phyloP scores from a whole-genome alignment of 1,140 invertebrate genomes.

The Macrostomum lignano region DNA sequence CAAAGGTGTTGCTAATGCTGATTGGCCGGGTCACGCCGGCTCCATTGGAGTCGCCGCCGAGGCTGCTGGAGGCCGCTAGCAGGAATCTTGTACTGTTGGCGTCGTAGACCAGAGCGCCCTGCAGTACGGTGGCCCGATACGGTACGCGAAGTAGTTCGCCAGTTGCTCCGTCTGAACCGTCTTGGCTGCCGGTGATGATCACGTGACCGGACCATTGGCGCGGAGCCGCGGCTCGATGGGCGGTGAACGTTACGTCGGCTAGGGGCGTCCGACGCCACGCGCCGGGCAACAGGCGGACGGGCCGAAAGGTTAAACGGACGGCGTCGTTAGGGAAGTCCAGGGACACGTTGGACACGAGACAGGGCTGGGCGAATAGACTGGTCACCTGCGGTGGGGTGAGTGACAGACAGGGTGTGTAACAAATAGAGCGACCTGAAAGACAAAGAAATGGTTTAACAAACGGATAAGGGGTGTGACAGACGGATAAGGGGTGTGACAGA shows the following conservation, averaged over 20 bases:
- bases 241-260: slow-evolving; percentile 43
- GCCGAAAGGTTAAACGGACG: slow-evolving; percentile 29
- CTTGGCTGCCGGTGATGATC: slow-evolving; percentile 35
- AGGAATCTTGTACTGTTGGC: slow-evolving; percentile 26
- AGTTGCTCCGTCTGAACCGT: too few relatives aligned
- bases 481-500: too few relatives aligned
- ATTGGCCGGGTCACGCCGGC: slow-evolving; percentile 30
- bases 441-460: too few relatives aligned
- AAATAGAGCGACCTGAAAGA: too few relatives aligned
- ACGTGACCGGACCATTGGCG: slow-evolving; percentile 35
- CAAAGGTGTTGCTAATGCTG: slow-evolving; percentile 40
- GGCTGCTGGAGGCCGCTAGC: too few relatives aligned
- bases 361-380: background rate
- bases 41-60: slow-evolving; percentile 12
- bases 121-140: slow-evolving; percentile 27
- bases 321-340: slow-evolving; percentile 28
- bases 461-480: too few relatives aligned
- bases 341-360: slow-evolving; percentile 21
- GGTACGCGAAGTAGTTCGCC: slow-evolving; percentile 30
- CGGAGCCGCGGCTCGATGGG: slow-evolving; percentile 34
- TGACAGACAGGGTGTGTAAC: background rate
- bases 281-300: slow-evolving; percentile 36
- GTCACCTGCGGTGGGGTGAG: background rate
- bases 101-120: slow-evolving; percentile 28
- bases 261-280: slow-evolving; percentile 35